Evolutionary conservation across 1,140 invertebrate genomes (phyloP).

Genomic region (Muscidifurax raptorellus): DNA sequence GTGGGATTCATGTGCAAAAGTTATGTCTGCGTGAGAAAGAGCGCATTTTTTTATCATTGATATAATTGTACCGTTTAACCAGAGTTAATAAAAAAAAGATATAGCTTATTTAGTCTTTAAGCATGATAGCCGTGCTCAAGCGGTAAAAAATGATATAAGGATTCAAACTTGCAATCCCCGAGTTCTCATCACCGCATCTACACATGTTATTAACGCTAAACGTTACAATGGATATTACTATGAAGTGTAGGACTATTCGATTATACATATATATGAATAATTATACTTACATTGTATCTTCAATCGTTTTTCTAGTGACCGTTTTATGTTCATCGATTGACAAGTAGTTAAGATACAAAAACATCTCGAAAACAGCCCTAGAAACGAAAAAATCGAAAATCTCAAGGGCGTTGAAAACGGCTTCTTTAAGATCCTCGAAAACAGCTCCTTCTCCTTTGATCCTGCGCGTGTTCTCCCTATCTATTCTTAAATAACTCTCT

Average conservation of each 20-base stretch:
- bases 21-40: neutral
- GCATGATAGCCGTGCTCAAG: neutral
- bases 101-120: neutral
- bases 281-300: neutral
- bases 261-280: neutral
- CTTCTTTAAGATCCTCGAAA: neutral
- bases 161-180: neutral
- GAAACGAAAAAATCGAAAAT: neutral
- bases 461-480: neutral
- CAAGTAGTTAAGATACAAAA: neutral
- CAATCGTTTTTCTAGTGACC: neutral
- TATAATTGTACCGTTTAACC: neutral
- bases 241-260: neutral
- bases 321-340: neutral
- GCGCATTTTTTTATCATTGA: conserved; percentile 12
- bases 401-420: neutral
- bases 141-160: neutral
- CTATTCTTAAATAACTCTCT: neutral
- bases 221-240: neutral
- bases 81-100: neutral
- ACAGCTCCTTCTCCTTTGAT: neutral
- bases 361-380: no score
- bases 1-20: neutral
- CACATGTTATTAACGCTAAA: no score
- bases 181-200: no score